These are phyloP conservation scores for Holocentrus rufus DNA, from an alignment of 2,797 vertebrate species.

Conservation along the genomic window DNA sequence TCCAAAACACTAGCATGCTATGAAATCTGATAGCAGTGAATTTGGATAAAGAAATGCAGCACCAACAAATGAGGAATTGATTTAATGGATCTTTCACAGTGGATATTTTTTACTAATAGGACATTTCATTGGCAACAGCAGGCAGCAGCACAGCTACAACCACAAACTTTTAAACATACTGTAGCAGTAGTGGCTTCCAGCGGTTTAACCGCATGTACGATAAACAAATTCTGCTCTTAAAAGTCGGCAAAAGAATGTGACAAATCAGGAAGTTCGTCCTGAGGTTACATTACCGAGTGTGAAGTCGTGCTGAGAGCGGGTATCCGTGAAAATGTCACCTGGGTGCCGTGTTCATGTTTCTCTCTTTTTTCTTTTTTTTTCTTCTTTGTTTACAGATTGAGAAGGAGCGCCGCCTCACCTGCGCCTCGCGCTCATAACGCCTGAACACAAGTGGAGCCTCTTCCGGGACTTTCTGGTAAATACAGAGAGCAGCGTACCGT, in stretches of 20 bases:
- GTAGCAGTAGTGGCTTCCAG: no score
- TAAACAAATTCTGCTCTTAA: no score
- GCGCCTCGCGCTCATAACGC: background rate
- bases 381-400: slow-evolving; percentile 50
- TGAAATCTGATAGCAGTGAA: no score
- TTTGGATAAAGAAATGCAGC: background rate
- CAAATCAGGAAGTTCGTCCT: background rate
- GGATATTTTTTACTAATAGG: no score
- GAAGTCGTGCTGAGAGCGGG: background rate
- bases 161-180: no score
- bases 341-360: slow-evolving; percentile 4
- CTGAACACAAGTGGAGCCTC: slow-evolving; percentile 21
- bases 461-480: slow-evolving; percentile 68
- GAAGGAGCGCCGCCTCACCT: slow-evolving; percentile 38
- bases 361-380: background rate
- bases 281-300: slow-evolving; percentile 10
- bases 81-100: no score
- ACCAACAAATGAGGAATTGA: background rate
- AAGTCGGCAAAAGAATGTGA: background rate
- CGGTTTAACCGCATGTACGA: background rate
- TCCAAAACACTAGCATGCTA: background rate
- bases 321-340: background rate
- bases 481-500: no score
- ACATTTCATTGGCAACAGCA: no score
- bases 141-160: no score